Base-by-base conservation (phyloP, 1,140 invertebrate genomes). In the Probaryconus sp. region DNA sequence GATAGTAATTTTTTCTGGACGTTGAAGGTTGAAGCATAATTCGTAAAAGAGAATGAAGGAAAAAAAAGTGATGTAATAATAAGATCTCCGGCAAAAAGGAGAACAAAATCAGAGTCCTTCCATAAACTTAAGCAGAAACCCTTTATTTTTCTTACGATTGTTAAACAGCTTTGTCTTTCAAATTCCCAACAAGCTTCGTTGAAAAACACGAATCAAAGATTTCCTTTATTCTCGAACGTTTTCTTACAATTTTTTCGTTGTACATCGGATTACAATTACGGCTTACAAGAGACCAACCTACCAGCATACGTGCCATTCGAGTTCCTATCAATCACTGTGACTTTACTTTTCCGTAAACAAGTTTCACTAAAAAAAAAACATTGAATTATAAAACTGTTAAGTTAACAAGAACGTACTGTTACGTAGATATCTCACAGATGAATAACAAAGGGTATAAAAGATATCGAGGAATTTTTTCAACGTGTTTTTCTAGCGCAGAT, bases 271-370 rank as follows among this genome's bases (percentile, higher is more conserved):
- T 9, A 42, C 60, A 43, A 64, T 51, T 51, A 33, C 60, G 42
- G 5, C 4, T 11, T 43, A 50, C 24, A 50, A 50, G 26, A 30
- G 43, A 51, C 30, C 31, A n/a, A 26, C 17, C 37, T 64, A 64
- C 60, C 60, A 64, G 60, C 60, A 64, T 64, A 20, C 47, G 47
- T 35, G 35, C 47, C n/a, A 24, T 50, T 51, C 37, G 4, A 40
- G 16, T 30, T 50, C 33, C 45, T 40, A 61, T 61, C 56, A 42
- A 63, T 50, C 60, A 51, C 38, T n/a, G n/a, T 21, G 24, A 38
- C 28, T 50, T 48, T 50, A 48, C 42, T 35, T 18, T 47, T 17
- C 5, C 11, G 2, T 20, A 61, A 38, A 61, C 18, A 38, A 61
- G 56, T 17, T 48, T 48, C 26, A 10, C 13, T 7, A 20, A 11